These are phyloP conservation scores for Channa striata DNA, from an alignment of 2,797 vertebrate genomes.

Conservation along the genomic window DNA sequence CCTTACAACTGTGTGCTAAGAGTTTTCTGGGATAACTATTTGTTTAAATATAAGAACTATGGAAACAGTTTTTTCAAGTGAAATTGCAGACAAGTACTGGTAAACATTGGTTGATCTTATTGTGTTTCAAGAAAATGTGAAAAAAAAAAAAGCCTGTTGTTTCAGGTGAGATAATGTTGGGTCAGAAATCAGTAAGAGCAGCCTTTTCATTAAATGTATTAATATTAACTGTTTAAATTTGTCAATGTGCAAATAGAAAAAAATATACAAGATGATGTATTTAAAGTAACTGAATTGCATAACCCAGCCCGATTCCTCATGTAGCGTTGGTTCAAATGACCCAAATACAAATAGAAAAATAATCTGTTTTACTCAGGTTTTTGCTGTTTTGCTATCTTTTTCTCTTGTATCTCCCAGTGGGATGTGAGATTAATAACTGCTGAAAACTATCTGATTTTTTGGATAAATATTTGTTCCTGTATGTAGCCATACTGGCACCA, in stretches of 20 bases:
- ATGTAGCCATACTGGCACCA: not conserved
- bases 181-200: constrained; percentile 26
- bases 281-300: not conserved
- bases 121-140: constrained; percentile 5
- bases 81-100: not conserved
- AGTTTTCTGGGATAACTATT: not conserved
- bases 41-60: not conserved
- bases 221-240: not conserved
- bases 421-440: constrained; percentile 6
- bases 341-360: not conserved
- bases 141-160: not conserved
- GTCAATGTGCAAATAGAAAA: not conserved
- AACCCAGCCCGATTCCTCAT: not conserved
- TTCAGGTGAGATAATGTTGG: not conserved
- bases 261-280: not conserved
- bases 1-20: not conserved
- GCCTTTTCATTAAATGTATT: not conserved
- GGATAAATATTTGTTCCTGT: constrained; percentile 31
- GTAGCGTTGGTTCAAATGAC: not conserved
- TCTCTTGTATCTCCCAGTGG: not conserved
- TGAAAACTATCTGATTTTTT: not conserved
- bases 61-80: not conserved
- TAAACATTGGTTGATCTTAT: constrained; percentile 4
- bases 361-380: not conserved
- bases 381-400: not conserved